A percentile compares a stretch with the other conserved stretches of the same genome.
These are phyloP conservation scores for Plodia interpunctella DNA, from an alignment of 1,140 invertebrate genomes.

Conservation along the genomic window DNA sequence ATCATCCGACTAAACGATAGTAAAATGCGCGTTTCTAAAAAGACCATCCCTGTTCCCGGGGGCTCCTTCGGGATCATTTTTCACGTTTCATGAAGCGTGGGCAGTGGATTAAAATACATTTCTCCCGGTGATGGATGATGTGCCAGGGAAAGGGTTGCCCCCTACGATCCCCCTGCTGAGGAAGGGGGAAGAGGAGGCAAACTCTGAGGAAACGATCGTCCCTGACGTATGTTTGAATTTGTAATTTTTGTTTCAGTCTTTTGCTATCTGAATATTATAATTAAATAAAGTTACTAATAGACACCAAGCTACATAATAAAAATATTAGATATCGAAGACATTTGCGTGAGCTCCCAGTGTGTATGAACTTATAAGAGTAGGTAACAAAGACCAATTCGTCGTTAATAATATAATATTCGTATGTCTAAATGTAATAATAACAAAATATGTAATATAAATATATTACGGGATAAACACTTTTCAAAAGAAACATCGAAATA, in stretches of 20 bases:
- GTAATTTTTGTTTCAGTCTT: background rate
- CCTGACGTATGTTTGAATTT: background rate
- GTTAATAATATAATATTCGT: too few relatives aligned
- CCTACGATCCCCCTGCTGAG: constrained; percentile 19
- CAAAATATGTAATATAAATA: too few relatives aligned
- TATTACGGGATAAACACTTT: too few relatives aligned
- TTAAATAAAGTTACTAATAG: too few relatives aligned
- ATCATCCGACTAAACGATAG: background rate
- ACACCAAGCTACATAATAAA: too few relatives aligned
- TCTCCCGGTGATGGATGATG: constrained; percentile 65
- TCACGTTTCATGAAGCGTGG: constrained; percentile 73
- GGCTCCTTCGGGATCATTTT: constrained; percentile 56
- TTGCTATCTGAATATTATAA: too few relatives aligned
- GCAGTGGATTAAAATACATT: constrained; percentile 75
- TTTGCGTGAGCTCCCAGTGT: too few relatives aligned
- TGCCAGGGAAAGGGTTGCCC: constrained; percentile 57
- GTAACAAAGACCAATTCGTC: too few relatives aligned
- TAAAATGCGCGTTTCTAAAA: constrained; percentile 6
- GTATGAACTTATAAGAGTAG: too few relatives aligned
- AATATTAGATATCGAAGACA: too few relatives aligned
- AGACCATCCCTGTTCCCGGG: constrained; percentile 12
- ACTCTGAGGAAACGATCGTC: constrained; percentile 10
- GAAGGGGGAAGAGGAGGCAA: background rate
- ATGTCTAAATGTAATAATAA: too few relatives aligned
- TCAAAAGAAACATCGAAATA: too few relatives aligned